A percentile compares a stretch with the other conserved stretches of the same genome.
Conservation (phyloP, 2,888 invertebrate genomes). For the Notodonta ziczac region DNA sequence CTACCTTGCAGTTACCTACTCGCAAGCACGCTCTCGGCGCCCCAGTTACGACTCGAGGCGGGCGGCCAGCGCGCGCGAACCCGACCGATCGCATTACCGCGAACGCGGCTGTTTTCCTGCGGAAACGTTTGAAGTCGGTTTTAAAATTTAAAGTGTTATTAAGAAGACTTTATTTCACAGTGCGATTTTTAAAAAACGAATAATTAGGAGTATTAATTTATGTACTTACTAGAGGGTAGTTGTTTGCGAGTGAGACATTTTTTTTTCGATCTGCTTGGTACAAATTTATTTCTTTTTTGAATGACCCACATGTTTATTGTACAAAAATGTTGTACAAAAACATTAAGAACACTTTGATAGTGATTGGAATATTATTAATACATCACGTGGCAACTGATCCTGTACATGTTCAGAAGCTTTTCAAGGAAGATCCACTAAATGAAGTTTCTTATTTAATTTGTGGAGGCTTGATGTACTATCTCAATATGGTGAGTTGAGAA, state of each 20-base stretch:
- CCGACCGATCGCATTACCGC: slow-evolving; percentile 23
- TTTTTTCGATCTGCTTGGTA: not conserved
- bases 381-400: slow-evolving; percentile 24
- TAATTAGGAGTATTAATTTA: too few relatives aligned
- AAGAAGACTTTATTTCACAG: not conserved
- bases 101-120: slow-evolving; percentile 20
- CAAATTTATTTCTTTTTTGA: not conserved
- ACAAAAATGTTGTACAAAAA: slow-evolving; percentile 31
- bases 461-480: not conserved
- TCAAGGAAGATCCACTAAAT: slow-evolving; percentile 22
- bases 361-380: slow-evolving; percentile 26
- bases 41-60: slow-evolving; percentile 37
- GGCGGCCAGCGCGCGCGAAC: slow-evolving; percentile 29
- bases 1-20: slow-evolving; percentile 23
- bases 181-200: not conserved
- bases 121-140: slow-evolving; percentile 6
- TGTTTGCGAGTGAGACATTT: too few relatives aligned
- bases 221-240: too few relatives aligned
- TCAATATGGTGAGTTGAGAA: not conserved
- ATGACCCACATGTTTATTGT: not conserved
- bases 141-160: not conserved
- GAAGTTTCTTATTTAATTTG: slow-evolving; percentile 38
- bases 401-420: slow-evolving; percentile 7
- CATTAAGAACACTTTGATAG: slow-evolving; percentile 18
- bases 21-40: slow-evolving; percentile 30